phyloP scores from a whole-genome alignment of 2,113 vertebrate species.

The Asarcornis scutulata region DNA sequence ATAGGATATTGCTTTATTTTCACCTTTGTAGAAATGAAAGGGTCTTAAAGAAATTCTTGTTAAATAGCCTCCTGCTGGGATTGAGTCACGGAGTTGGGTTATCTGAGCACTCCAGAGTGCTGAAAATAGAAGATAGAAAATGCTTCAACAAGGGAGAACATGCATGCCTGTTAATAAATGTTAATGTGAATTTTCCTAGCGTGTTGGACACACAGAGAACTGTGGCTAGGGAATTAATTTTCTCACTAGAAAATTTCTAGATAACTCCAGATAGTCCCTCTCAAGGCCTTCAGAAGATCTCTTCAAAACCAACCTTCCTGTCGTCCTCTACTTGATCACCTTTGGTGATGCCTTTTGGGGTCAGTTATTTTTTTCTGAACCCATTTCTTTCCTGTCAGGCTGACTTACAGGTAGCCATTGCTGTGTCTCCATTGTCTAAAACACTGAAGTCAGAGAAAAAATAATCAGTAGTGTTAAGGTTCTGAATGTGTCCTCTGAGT shows the following conservation, averaged over 20 bases:
- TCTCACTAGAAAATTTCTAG: neutral
- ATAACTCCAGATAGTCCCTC: neutral
- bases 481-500: neutral
- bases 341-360: neutral
- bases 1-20: neutral
- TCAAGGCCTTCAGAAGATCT: neutral
- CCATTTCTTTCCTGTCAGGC: neutral
- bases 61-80: constrained; percentile 16
- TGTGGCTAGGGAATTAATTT: neutral
- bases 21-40: neutral
- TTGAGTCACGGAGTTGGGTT: neutral
- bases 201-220: neutral
- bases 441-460: neutral
- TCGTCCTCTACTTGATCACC: neutral
- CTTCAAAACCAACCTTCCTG: neutral
- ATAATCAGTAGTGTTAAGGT: neutral
- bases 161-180: neutral
- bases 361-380: neutral
- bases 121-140: constrained; percentile 25
- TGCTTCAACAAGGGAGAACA: neutral
- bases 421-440: neutral
- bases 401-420: rapidly evolving
- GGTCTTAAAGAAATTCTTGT: neutral
- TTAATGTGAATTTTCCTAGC: neutral
- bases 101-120: constrained; percentile 29